phyloP scores from a whole-genome alignment of 2,888 invertebrate genomes.

The Erebia ligea region DNA sequence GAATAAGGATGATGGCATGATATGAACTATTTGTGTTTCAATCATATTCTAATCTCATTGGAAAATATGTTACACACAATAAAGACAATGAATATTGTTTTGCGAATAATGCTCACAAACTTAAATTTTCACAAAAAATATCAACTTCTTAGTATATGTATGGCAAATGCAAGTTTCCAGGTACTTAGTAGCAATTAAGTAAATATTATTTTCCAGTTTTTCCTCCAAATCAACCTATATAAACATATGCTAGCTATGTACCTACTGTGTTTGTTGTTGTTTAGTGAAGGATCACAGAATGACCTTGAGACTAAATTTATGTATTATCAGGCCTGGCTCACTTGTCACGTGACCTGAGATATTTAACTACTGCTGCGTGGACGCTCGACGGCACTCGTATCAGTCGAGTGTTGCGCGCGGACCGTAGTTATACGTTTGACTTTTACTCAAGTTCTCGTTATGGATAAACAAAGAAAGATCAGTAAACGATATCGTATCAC shows the following conservation, averaged over 20 bases:
- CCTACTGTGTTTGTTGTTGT: not conserved
- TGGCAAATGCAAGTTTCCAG: not conserved
- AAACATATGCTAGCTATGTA: not conserved
- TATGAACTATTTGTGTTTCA: not conserved
- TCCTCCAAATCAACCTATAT: not conserved
- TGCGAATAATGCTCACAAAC: not conserved
- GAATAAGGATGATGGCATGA: not conserved
- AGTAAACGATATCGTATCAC: no score
- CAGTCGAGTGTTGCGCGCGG: no score
- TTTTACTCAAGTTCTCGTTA: no score
- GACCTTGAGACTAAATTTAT: slow-evolving; percentile 7
- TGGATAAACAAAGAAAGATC: no score
- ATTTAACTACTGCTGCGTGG: no score
- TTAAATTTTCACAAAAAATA: not conserved
- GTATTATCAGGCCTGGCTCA: no score
- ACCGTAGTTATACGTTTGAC: no score
- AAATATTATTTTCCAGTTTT: not conserved
- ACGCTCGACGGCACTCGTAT: no score
- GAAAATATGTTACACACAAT: not conserved
- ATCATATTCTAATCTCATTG: not conserved
- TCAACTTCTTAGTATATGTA: not conserved
- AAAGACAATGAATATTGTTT: not conserved
- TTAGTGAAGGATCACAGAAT: not conserved
- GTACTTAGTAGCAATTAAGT: not conserved
- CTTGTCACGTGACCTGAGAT: no score